Base-by-base conservation (phyloP, 2,888 invertebrate species). In the Macaria liturata region DNA sequence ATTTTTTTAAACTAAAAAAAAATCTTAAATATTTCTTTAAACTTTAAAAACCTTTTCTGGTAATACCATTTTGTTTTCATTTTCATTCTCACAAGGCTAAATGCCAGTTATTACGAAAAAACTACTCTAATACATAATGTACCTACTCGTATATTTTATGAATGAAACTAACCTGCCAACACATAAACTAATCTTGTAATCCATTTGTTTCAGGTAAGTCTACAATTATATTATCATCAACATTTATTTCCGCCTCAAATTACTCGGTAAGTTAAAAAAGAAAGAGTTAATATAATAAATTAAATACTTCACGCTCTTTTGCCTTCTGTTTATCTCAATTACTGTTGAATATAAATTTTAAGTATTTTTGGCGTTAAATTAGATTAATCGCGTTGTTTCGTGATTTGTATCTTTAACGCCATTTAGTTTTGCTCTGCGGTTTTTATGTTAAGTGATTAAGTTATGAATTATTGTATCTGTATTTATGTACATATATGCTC, bases 171-270 rank as follows among this genome's bases (percentile, higher is more conserved):
- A 7, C 34, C 34, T 37, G 5, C 7, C 34, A 37, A 37, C 20
- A 37, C 7, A 37, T 6, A 37, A 37, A 37, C 34, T 37, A 4
- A 37, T 68, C 59, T 65, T 65, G 64, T 74, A 45, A 30, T 30
- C 7, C 45, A 7, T 20, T 80, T 83, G 78, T 86, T 86, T 63
- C 83, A 86, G 86, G 86, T 87, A 85, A 86, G 86, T 85, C 65
- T 20, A 20, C 20, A 20, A 20, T 20, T 20, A 20, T 20, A 20
- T 20, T 20, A 20, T 20, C 20, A 20, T 72, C 67, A 49, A 61
- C 66, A 32, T 55, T 46, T 43, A 53, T 64, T 53, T 44, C 37
- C 52, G 49, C 39, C 53, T 56, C 3, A 56, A 58, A 46, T 49
- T 9, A 52, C 46, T 49, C 46, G 62, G 61, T 65, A 57, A 60